Conservation (phyloP, 1,140 invertebrate genomes). For the Cyrtorhinus lividipennis region DNA sequence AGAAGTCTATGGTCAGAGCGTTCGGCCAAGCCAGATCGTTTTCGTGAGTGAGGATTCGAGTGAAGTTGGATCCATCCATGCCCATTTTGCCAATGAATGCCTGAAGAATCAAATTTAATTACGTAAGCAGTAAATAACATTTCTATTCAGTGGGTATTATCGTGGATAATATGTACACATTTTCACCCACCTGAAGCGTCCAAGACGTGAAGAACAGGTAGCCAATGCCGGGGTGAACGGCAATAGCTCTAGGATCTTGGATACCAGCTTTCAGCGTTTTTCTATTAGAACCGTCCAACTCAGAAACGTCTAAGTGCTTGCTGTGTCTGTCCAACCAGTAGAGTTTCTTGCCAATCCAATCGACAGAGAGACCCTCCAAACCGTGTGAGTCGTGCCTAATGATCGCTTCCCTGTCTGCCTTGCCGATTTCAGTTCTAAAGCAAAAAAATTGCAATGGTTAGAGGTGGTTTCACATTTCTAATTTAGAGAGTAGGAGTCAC, state of each 20-base stretch:
- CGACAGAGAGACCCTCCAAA: slow-evolving; percentile 88
- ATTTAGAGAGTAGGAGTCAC: neutral
- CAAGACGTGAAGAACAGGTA: slow-evolving; percentile 93
- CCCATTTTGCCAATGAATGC: slow-evolving; percentile 95
- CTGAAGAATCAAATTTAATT: slow-evolving; percentile 31
- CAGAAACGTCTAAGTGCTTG: slow-evolving; percentile 81
- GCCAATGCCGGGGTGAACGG: slow-evolving; percentile 86
- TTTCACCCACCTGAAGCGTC: slow-evolving; percentile 51
- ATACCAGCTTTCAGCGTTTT: slow-evolving; percentile 77
- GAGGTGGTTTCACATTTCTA: neutral
- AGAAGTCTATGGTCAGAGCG: slow-evolving; percentile 92
- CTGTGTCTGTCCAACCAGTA: slow-evolving; percentile 96
- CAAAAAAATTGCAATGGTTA: too few species aligned
- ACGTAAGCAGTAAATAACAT: neutral
- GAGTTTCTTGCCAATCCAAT: slow-evolving; percentile 92
- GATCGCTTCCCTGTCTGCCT: slow-evolving; percentile 56
- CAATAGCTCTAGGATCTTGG: slow-evolving; percentile 82
- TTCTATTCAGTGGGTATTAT: neutral
- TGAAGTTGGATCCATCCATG: slow-evolving; percentile 90
- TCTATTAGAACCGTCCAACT: slow-evolving; percentile 81
- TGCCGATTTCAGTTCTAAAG: slow-evolving; percentile 23
- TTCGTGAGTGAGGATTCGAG: slow-evolving; percentile 76
- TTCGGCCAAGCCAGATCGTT: slow-evolving; percentile 97
- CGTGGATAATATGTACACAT: neutral
- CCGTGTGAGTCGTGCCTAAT: slow-evolving; percentile 87